phyloP scores from a whole-genome alignment of 1,140 invertebrate species.

The Rhagoletis pomonella region DNA sequence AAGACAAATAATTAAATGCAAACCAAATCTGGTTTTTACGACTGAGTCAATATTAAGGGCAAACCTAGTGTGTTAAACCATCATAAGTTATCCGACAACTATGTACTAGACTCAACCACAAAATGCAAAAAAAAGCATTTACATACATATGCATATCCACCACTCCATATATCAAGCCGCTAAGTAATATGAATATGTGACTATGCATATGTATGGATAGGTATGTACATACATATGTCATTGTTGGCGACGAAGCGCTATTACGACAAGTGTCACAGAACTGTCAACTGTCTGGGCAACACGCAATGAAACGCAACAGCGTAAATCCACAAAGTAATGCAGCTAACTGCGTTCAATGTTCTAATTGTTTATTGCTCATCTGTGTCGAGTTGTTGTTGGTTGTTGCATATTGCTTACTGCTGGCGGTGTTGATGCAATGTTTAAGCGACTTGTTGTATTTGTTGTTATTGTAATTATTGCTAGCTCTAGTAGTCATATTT shows the following conservation, averaged over 20 bases:
- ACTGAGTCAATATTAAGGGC: background rate
- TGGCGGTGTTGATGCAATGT: constrained; percentile 10
- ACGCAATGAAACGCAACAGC: background rate
- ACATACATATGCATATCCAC: background rate
- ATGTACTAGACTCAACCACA: too few relatives aligned
- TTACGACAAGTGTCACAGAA: constrained; percentile 54
- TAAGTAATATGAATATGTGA: too few relatives aligned
- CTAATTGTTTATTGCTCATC: constrained; percentile 35
- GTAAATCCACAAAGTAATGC: background rate
- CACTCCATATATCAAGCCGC: too few relatives aligned
- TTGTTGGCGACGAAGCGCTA: constrained; percentile 11
- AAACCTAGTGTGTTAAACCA: background rate
- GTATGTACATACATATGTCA: background rate
- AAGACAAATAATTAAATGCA: too few relatives aligned
- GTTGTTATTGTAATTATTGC: background rate
- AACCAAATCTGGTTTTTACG: too few relatives aligned
- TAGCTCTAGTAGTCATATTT: background rate
- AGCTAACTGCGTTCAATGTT: constrained; percentile 28
- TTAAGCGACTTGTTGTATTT: background rate
- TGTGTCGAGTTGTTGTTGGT: background rate
- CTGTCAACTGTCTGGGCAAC: constrained; percentile 43
- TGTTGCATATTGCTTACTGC: background rate
- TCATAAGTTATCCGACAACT: too few relatives aligned
- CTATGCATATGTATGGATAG: background rate
- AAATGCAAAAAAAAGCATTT: too few relatives aligned